Evolutionary conservation across 2,888 invertebrate species (phyloP).

Genomic region (Embidobia sp.): DNA sequence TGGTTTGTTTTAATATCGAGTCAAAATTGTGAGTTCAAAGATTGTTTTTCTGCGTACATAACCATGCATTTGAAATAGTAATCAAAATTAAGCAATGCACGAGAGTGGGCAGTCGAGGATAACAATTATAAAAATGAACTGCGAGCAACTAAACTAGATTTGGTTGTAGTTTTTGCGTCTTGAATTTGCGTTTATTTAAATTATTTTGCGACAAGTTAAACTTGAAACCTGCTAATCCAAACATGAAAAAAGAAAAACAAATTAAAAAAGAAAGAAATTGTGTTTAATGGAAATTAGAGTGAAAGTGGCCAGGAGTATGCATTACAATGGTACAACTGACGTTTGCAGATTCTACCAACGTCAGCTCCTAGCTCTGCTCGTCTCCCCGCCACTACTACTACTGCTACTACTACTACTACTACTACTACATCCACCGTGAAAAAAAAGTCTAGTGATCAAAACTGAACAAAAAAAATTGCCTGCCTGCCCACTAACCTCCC

Average conservation of each 20-base stretch:
- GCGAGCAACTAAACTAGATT: neutral
- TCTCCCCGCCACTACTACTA: constrained; percentile 80
- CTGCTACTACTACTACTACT: constrained; percentile 71
- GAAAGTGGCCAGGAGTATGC: constrained; percentile 76
- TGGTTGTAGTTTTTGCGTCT: too few relatives aligned
- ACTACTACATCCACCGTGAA: constrained; percentile 80
- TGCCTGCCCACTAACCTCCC: constrained; percentile 81
- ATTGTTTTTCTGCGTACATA: constrained; percentile 49
- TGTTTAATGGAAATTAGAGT: constrained; percentile 44
- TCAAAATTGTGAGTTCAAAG: constrained; percentile 6
- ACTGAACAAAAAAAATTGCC: constrained; percentile 78
- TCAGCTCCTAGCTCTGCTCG: constrained; percentile 81
- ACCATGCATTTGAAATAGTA: constrained; percentile 40
- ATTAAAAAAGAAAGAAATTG: constrained; percentile 18
- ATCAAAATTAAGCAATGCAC: constrained; percentile 60
- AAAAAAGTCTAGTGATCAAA: constrained; percentile 77
- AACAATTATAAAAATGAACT: constrained; percentile 4
- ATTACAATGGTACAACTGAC: constrained; percentile 81
- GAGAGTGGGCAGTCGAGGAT: constrained; percentile 76
- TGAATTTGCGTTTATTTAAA: too few relatives aligned
- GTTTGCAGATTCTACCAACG: constrained; percentile 81
- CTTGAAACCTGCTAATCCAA: neutral
- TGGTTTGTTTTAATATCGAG: too few relatives aligned
- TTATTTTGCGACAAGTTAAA: constrained; percentile 4
- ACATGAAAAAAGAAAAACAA: constrained; percentile 2